Percentiles rank a stretch among this genome's conserved stretches.
These are phyloP conservation scores for Dipodomys merriami DNA, from an alignment of 2,113 vertebrate species.

Conservation along the genomic window DNA sequence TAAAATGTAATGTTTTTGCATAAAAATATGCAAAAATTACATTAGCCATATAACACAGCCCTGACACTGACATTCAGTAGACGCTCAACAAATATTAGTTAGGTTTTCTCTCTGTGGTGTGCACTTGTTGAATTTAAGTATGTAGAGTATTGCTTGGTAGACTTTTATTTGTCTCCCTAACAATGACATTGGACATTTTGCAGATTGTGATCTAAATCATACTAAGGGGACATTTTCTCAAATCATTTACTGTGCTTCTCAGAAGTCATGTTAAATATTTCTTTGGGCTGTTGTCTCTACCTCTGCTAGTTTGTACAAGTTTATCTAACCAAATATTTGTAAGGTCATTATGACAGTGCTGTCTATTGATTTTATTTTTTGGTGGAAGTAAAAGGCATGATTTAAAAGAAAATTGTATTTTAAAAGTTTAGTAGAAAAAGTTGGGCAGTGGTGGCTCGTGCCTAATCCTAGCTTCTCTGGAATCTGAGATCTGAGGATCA, in stretches of 20 bases:
- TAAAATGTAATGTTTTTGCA: no score
- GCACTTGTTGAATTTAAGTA: not conserved
- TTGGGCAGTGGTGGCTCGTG: no score
- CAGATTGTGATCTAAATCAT: slow-evolving; percentile 20
- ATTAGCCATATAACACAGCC: no score
- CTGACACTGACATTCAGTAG: not conserved
- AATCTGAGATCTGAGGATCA: no score
- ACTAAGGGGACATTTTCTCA: slow-evolving; percentile 22
- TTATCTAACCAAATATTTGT: not conserved
- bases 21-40: no score
- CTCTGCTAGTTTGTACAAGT: slow-evolving; percentile 20
- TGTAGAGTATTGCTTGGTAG: not conserved
- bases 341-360: not conserved
- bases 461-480: no score
- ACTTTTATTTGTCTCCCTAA: not conserved
- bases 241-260: slow-evolving; percentile 27
- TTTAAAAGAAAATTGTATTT: not conserved
- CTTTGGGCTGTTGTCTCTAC: slow-evolving; percentile 6
- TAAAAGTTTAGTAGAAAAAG: not conserved
- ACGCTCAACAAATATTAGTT: not conserved
- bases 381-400: not conserved
- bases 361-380: not conserved
- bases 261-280: slow-evolving; percentile 37
- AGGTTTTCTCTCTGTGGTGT: not conserved
- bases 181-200: not conserved